These are phyloP conservation scores for Polydrusus pterygomalis DNA, from an alignment of 2,888 invertebrate species.

Conservation along the genomic window DNA sequence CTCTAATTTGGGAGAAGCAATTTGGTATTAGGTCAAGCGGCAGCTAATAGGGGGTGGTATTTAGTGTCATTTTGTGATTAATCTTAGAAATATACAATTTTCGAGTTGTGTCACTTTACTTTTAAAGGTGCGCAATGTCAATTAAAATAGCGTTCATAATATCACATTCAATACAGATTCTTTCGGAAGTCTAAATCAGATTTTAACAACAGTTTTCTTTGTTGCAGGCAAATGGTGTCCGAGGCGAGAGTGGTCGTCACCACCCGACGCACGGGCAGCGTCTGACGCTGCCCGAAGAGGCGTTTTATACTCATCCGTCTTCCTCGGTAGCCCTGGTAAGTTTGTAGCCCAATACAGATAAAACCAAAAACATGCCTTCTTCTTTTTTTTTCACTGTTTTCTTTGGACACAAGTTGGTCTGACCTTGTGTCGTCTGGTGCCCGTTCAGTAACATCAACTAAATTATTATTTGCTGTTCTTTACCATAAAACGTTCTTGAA, in stretches of 20 bases:
- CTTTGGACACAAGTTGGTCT: neutral
- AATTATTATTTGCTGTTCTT: too few species aligned
- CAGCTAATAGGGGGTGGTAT: too few species aligned
- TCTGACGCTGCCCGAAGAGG: constrained; percentile 86
- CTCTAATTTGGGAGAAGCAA: too few species aligned
- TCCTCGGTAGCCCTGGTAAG: constrained; percentile 93
- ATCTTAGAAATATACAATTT: too few species aligned
- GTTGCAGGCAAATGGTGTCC: constrained; percentile 93
- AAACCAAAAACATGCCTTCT: constrained; percentile 9
- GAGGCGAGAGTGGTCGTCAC: constrained; percentile 86
- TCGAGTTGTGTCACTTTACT: too few species aligned
- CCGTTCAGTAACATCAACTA: neutral
- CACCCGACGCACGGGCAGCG: constrained; percentile 82
- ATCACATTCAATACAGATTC: too few species aligned
- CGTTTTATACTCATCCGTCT: constrained; percentile 92
- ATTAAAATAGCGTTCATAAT: too few species aligned
- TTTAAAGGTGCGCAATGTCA: too few species aligned
- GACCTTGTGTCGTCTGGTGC: neutral
- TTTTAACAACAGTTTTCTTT: constrained; percentile 59
- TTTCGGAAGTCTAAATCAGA: too few species aligned
- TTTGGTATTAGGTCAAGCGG: too few species aligned
- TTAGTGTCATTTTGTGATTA: too few species aligned
- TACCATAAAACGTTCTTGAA: too few species aligned
- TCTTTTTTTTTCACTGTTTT: neutral
- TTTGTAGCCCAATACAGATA: constrained; percentile 64